Base-by-base conservation (phyloP, 2,888 invertebrate genomes). In the Allolobophora icterica region DNA sequence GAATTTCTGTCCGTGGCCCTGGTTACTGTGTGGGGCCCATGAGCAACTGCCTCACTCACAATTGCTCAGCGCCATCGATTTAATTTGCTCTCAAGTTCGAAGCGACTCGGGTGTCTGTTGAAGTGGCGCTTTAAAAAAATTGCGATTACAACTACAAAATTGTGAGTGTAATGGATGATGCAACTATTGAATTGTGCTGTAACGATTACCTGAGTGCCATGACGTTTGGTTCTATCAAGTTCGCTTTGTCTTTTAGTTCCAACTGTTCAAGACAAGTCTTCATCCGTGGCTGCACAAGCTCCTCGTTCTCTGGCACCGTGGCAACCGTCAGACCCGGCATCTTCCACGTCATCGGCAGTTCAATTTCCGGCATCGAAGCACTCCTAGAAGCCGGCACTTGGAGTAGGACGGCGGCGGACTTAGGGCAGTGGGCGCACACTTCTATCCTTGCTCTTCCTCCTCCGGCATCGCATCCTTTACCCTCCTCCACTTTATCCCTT, bases 301-400 rank as follows among this genome's bases (percentile, higher is more conserved):
- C 90, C 11, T 71, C 58, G 34, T 90, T 71, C 83, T 90, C 90
- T 34, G 52, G 35, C 35, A 90, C 90, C 19, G 90, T 90, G 6
- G 90, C 34, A 2, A 90, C 71, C 4, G 71, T 35, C 21, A 83
- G 90, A 52, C 71, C 71, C 58, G 90, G 34, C 90, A 90, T 35
- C 90, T 35, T 90, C 90, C 90, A 90, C 71, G 90, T 19, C 45
- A 5, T 30, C 11, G 71, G 71, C n/a, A 71, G n/a, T 71, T 71
- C 87, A 21, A 87, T 87, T 19, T 87, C 87, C 19, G 87, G 87
- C 87, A 87, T 87, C 87, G 87, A 87, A 0, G 87, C 38, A 8
- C 87, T 87, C 24, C 87, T 87, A 13, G 87, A 87, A 87, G 87
- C 87, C 6, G 38, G 38, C 35, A 34, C 21, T 24, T 87, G 87